These are phyloP conservation scores for Wiebesia pumilae DNA, from an alignment of 1,140 invertebrate species.

Conservation along the genomic window DNA sequence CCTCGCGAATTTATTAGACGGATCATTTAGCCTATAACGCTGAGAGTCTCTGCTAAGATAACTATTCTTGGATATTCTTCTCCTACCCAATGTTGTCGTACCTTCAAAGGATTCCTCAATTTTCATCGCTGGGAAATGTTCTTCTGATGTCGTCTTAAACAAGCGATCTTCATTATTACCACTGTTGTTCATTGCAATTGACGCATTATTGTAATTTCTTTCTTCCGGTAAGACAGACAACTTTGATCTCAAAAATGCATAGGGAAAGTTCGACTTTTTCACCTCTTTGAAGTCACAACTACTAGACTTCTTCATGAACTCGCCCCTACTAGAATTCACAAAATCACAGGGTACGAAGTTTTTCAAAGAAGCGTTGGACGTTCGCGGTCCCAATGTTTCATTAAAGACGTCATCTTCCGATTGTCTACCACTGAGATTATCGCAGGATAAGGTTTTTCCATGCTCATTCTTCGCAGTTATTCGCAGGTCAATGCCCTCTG, in stretches of 20 bases:
- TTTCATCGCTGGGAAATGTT: slow-evolving; percentile 70
- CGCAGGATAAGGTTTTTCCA: slow-evolving; percentile 68
- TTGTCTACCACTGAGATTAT: slow-evolving; percentile 63
- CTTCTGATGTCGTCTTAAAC: slow-evolving; percentile 73
- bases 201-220: slow-evolving; percentile 62
- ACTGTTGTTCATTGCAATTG: slow-evolving; percentile 78
- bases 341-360: slow-evolving; percentile 68
- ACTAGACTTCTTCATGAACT: slow-evolving; percentile 65
- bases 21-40: slow-evolving; percentile 54
- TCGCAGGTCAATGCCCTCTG: slow-evolving; percentile 83
- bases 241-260: slow-evolving; percentile 85
- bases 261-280: slow-evolving; percentile 83
- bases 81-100: slow-evolving; percentile 70
- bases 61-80: slow-evolving; percentile 60
- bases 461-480: slow-evolving; percentile 65
- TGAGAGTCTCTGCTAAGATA: slow-evolving; percentile 21
- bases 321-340: slow-evolving; percentile 57
- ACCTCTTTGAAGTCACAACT: slow-evolving; percentile 72
- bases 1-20: slow-evolving; percentile 51
- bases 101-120: slow-evolving; percentile 68
- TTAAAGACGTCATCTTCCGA: slow-evolving; percentile 60
- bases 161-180: slow-evolving; percentile 66
- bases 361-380: slow-evolving; percentile 6
- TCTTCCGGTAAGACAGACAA: slow-evolving; percentile 85
- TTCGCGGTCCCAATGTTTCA: slow-evolving; percentile 43